Conservation (phyloP, 2,113 vertebrate genomes). For the Hyla sarda region DNA sequence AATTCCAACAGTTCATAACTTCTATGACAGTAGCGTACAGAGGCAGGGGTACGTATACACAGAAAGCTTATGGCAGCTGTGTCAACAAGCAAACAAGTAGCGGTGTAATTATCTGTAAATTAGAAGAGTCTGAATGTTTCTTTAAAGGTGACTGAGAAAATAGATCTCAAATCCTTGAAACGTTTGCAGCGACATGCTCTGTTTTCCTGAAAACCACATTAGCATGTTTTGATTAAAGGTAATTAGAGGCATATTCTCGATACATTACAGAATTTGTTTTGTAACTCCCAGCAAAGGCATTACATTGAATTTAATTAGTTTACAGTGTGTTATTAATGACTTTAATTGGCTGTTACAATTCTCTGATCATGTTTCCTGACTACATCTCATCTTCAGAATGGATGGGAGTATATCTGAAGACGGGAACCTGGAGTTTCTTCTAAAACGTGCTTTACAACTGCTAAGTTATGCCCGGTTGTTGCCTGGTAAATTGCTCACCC, state of each 20-base stretch:
- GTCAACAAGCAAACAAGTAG: not conserved
- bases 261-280: constrained; percentile 56
- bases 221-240: constrained; percentile 53
- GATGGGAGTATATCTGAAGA: constrained; percentile 30
- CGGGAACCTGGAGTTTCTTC: not conserved
- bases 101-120: not conserved
- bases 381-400: constrained; percentile 44
- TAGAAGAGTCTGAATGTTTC: not conserved
- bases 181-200: constrained; percentile 47
- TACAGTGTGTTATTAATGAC: constrained; percentile 47
- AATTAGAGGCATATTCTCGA: constrained; percentile 57
- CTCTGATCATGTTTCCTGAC: constrained; percentile 51
- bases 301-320: constrained; percentile 49
- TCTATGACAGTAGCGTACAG: not conserved
- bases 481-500: not conserved
- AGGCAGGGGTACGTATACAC: too few species aligned
- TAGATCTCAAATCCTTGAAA: constrained; percentile 19
- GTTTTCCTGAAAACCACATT: constrained; percentile 50
- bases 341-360: constrained; percentile 43
- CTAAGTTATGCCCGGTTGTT: not conserved
- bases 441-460: not conserved
- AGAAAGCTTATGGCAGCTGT: not conserved
- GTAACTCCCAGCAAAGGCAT: constrained; percentile 54
- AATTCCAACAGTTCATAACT: not conserved
- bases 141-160: constrained; percentile 12